Percentiles rank a stretch among this genome's conserved stretches.
Evolutionary conservation across 1,140 invertebrate species (phyloP).

Genomic region (Drosophila insularis): DNA sequence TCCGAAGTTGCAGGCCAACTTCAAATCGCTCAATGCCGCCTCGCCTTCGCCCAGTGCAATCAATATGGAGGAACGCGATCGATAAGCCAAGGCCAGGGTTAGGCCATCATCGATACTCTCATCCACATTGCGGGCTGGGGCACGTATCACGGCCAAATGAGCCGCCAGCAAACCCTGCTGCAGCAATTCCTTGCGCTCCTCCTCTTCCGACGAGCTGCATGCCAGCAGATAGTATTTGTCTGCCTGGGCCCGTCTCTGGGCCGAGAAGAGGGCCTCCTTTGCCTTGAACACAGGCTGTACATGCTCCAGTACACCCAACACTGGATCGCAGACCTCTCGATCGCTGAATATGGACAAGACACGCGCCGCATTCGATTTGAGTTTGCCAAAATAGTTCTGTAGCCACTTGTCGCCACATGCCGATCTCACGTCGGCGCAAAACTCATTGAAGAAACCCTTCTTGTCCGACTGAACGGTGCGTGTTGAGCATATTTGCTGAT

Average conservation of each 20-base stretch:
- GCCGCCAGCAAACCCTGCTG: conserved; percentile 84
- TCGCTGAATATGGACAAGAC: conserved; percentile 84
- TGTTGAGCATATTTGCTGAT: conserved; percentile 84
- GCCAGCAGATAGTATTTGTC: conserved; percentile 82
- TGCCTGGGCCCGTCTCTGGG: conserved; percentile 82
- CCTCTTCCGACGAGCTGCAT: conserved; percentile 3
- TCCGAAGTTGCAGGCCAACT: conserved; percentile 85
- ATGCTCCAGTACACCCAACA: conserved; percentile 82
- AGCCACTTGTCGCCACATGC: conserved; percentile 83
- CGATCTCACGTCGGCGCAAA: conserved; percentile 83
- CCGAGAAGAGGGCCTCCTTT: conserved; percentile 83
- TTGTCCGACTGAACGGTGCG: conserved; percentile 85
- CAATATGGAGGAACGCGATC: conserved; percentile 85
- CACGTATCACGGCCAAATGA: conserved; percentile 86
- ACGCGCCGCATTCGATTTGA: conserved; percentile 83
- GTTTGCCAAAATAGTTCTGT: conserved; percentile 83
- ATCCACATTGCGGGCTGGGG: conserved; percentile 84
- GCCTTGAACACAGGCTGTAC: conserved; percentile 83
- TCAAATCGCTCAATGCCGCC: conserved; percentile 85
- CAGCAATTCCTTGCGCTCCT: conserved; percentile 74
- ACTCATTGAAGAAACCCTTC: conserved; percentile 85
- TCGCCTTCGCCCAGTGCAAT: conserved; percentile 83
- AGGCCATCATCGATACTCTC: conserved; percentile 84
- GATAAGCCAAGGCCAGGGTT: conserved; percentile 85
- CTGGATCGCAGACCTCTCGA: conserved; percentile 82